A percentile compares a stretch with the other conserved stretches of the same genome.
phyloP scores from a whole-genome alignment of 2,888 invertebrate genomes.

The Zaprionus bogoriensis region DNA sequence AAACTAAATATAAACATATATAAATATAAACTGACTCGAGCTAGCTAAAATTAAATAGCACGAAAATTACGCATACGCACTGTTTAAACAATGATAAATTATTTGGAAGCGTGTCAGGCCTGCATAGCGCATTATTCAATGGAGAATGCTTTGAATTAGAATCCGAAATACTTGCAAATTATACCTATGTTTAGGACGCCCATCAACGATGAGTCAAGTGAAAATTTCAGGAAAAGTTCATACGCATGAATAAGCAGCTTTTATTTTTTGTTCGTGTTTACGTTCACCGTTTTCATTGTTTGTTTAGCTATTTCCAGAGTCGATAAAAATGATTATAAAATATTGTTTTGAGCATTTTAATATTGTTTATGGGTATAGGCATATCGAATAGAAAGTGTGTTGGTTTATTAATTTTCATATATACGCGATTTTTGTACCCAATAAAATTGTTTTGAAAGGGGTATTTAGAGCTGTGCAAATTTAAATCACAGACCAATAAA shows the following conservation, averaged over 20 bases:
- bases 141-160: constrained; percentile 24
- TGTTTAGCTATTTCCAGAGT: constrained; percentile 10
- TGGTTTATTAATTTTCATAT: background rate
- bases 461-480: no score
- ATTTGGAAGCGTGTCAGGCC: constrained; percentile 7
- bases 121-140: constrained; percentile 18
- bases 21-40: background rate
- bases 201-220: constrained; percentile 29
- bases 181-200: constrained; percentile 27
- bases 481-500: no score
- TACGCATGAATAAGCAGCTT: constrained; percentile 5
- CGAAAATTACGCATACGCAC: constrained; percentile 19
- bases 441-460: no score
- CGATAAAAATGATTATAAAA: constrained; percentile 22
- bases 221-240: constrained; percentile 11
- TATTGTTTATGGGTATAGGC: background rate
- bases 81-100: constrained; percentile 10
- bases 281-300: constrained; percentile 11
- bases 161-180: constrained; percentile 13
- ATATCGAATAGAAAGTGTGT: background rate
- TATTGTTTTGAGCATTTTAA: constrained; percentile 14
- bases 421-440: constrained; percentile 14
- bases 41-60: background rate
- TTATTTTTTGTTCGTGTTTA: constrained; percentile 20
- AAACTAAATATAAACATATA: background rate